These are phyloP conservation scores for Aphelenchoides besseyi DNA, from an alignment of 1,140 invertebrate species.

Conservation along the genomic window DNA sequence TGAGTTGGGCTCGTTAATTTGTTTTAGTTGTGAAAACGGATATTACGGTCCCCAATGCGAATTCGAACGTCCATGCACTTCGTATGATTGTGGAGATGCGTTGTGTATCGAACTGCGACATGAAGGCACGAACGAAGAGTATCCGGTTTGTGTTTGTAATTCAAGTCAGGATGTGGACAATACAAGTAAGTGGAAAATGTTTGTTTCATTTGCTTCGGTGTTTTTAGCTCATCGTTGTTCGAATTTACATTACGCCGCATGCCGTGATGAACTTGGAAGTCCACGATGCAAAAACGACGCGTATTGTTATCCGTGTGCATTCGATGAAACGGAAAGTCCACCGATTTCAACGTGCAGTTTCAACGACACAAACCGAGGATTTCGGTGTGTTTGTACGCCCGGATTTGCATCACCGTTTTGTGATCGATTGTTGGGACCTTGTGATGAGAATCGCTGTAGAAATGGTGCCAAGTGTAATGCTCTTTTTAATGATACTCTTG, in stretches of 20 bases:
- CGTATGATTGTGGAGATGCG: constrained; percentile 27
- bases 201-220: not conserved
- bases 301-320: constrained; percentile 36
- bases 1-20: not conserved
- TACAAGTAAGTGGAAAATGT: constrained; percentile 7
- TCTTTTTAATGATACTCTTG: not conserved
- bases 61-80: constrained; percentile 25
- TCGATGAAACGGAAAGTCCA: constrained; percentile 19
- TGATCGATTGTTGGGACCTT: constrained; percentile 18
- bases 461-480: constrained; percentile 25
- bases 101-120: constrained; percentile 33
- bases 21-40: constrained; percentile 28
- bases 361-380: constrained; percentile 16
- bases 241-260: constrained; percentile 14
- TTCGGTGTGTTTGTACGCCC: constrained; percentile 41
- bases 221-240: constrained; percentile 22
- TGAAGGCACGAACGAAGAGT: not conserved
- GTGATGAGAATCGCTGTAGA: constrained; percentile 29
- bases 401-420: constrained; percentile 39
- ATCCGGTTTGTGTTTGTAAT: constrained; percentile 35
- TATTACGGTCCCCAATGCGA: constrained; percentile 34
- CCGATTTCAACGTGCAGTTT: not conserved
- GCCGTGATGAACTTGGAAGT: constrained; percentile 4
- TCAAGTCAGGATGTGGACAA: constrained; percentile 28
- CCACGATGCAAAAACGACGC: constrained; percentile 32